Conservation (phyloP, 2,888 invertebrate genomes). For the Cactoblastis cactorum region DNA sequence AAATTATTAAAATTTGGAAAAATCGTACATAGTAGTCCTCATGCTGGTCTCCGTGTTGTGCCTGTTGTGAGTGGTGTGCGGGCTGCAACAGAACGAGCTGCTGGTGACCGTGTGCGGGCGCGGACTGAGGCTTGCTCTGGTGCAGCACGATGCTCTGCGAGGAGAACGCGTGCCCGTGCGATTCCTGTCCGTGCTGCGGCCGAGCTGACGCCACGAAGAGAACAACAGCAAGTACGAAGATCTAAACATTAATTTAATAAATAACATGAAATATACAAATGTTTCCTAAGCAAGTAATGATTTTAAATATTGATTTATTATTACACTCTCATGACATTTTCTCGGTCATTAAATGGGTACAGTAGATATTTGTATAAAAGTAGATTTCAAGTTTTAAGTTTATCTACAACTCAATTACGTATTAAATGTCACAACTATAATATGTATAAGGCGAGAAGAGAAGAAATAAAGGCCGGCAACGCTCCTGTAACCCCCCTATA, state of each 20-base stretch:
- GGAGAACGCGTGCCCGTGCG: conserved; percentile 34
- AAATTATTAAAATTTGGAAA: background rate
- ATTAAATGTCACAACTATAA: no score
- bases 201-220: conserved; percentile 31
- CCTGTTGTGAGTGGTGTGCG: conserved; percentile 18
- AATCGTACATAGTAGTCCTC: conserved; percentile 31
- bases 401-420: no score
- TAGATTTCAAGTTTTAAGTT: no score
- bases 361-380: no score
- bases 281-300: background rate
- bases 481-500: no score
- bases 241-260: conserved; percentile 18
- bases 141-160: conserved; percentile 41
- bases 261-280: background rate
- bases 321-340: no score
- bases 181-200: conserved; percentile 32
- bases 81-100: no score
- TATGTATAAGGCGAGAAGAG: no score
- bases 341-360: no score
- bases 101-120: no score
- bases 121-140: conserved; percentile 38
- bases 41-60: conserved; percentile 18
- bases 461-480: no score
- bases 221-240: conserved; percentile 25
- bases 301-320: no score